These are phyloP conservation scores for Dromococcyx pavoninus DNA, from an alignment of 2,797 vertebrate genomes.

Conservation along the genomic window DNA sequence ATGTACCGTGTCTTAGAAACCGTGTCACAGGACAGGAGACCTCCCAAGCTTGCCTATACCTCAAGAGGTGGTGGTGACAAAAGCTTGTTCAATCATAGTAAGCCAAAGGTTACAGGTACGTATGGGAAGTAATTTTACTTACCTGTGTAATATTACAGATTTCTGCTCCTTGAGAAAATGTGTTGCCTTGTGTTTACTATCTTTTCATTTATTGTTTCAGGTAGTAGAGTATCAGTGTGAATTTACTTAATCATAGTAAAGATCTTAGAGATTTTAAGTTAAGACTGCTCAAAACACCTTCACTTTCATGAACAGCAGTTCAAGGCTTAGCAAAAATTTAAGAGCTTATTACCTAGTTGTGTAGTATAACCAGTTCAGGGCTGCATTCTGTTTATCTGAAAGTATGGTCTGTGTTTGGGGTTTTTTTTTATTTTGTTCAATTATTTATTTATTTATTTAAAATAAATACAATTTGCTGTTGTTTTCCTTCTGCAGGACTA, in stretches of 20 bases:
- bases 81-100: constrained; percentile 87
- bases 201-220: neutral
- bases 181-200: neutral
- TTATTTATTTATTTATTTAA: neutral
- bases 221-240: neutral
- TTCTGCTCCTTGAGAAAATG: neutral
- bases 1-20: constrained; percentile 61
- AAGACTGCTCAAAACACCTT: neutral
- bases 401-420: neutral
- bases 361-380: neutral
- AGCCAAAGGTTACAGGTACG: constrained; percentile 97
- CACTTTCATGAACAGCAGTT: neutral
- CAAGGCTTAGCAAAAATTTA: neutral
- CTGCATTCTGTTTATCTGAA: neutral
- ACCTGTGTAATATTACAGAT: neutral
- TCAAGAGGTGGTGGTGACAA: constrained; percentile 89
- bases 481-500: neutral
- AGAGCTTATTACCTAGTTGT: neutral
- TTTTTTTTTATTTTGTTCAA: too few relatives aligned
- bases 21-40: constrained; percentile 81
- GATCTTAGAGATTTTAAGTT: neutral
- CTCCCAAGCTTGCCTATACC: constrained; percentile 91
- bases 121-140: neutral
- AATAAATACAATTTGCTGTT: neutral
- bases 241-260: neutral